Percentiles rank a stretch among this genome's conserved stretches.
These are phyloP conservation scores for Semicossyphus pulcher DNA, from an alignment of 2,113 vertebrate species.

Conservation along the genomic window DNA sequence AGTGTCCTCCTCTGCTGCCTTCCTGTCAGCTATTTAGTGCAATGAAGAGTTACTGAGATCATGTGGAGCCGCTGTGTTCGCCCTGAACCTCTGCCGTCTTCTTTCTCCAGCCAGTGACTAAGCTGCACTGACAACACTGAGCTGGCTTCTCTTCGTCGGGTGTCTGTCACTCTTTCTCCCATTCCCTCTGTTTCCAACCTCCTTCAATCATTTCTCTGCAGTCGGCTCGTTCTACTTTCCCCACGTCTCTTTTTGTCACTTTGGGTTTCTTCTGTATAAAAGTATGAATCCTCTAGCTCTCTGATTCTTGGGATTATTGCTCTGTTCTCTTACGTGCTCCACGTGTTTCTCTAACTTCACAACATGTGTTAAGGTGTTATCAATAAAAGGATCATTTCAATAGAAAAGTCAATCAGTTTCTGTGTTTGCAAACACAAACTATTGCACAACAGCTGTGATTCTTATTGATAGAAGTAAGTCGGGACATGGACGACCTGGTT, in stretches of 20 bases:
- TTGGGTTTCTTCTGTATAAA: conserved; percentile 77
- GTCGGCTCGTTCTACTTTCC: conserved; percentile 63
- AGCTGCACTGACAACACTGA: conserved; percentile 77
- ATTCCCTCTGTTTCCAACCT: conserved; percentile 53
- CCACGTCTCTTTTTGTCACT: conserved; percentile 66
- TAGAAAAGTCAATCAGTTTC: conserved; percentile 43
- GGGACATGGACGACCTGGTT: not conserved
- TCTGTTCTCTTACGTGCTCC: conserved; percentile 81
- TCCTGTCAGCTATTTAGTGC: conserved; percentile 13
- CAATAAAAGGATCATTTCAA: conserved; percentile 83
- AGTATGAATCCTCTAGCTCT: conserved; percentile 76
- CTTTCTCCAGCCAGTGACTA: conserved; percentile 28
- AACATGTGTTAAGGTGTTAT: conserved; percentile 82
- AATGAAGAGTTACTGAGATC: conserved; percentile 13
- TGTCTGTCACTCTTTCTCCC: conserved; percentile 52
- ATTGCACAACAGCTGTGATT: not conserved
- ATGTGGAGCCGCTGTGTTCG: conserved; percentile 24
- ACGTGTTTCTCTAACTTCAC: conserved; percentile 82
- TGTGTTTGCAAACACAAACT: conserved; percentile 3
- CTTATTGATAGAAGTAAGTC: not conserved
- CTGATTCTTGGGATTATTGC: conserved; percentile 78
- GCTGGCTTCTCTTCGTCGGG: conserved; percentile 46
- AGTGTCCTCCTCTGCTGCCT: conserved; percentile 17
- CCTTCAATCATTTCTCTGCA: conserved; percentile 66
- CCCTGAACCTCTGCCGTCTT: too few relatives aligned